These are phyloP conservation scores for Macrotus californicus DNA, from an alignment of 2,113 vertebrate genomes.

Conservation along the genomic window DNA sequence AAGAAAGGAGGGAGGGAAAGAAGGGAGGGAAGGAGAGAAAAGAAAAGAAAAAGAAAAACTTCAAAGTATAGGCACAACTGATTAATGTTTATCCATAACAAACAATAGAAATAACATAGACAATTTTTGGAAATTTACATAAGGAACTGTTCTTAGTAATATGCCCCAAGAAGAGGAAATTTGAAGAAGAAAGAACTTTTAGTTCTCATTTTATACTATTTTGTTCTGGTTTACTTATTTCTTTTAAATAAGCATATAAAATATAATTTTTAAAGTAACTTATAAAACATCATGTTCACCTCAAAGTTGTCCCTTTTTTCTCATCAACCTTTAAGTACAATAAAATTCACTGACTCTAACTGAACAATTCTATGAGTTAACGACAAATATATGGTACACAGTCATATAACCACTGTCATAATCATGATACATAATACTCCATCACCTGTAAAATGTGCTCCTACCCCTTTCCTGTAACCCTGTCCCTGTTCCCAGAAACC, in stretches of 20 bases:
- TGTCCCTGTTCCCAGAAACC: not conserved
- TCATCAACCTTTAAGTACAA: not conserved
- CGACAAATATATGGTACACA: not conserved
- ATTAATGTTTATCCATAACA: not conserved
- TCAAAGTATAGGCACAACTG: not conserved
- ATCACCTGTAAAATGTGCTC: not conserved
- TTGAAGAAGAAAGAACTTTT: not conserved
- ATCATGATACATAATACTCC: not conserved
- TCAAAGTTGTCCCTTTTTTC: not conserved
- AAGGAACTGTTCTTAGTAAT: not conserved
- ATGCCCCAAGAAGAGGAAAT: not conserved
- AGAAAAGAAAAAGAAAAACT: not conserved
- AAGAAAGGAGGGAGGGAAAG: rapidly evolving
- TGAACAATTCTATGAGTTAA: not conserved
- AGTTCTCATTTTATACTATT: not conserved
- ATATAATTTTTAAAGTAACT: conserved; percentile 18
- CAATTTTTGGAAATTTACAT: not conserved
- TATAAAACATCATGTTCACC: not conserved
- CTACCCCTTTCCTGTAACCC: not conserved
- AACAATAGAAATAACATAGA: not conserved
- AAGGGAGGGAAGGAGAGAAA: not conserved
- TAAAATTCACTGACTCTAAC: not conserved
- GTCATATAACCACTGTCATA: not conserved
- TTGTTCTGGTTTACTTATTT: not conserved
- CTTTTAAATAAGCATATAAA: not conserved